These are phyloP conservation scores for Trogon melanurus DNA, from an alignment of 2,113 vertebrate genomes.

Conservation along the genomic window DNA sequence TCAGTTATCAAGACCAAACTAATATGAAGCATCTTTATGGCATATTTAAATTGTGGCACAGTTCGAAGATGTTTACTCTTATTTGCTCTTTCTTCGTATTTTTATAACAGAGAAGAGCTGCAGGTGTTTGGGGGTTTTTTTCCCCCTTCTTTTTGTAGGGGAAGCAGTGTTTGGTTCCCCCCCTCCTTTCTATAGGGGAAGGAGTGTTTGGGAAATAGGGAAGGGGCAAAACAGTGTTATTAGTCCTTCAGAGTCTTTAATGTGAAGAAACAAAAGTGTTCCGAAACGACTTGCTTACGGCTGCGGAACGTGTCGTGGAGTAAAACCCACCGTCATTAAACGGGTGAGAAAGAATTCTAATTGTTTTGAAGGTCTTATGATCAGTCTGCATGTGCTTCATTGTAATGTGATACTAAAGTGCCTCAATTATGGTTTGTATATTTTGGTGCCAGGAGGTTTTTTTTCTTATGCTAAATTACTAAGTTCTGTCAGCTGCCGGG, in stretches of 20 bases:
- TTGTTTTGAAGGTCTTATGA: constrained; percentile 79
- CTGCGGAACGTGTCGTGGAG: constrained; percentile 66
- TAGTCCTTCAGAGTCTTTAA: constrained; percentile 62
- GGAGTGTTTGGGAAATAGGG: constrained; percentile 33
- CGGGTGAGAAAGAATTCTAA: constrained; percentile 65
- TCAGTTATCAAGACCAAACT: neutral
- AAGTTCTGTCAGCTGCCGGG: constrained; percentile 85
- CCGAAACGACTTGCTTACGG: constrained; percentile 63
- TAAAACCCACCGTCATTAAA: constrained; percentile 76
- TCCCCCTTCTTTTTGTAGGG: neutral
- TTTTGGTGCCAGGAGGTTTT: constrained; percentile 83
- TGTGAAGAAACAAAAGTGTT: constrained; percentile 65
- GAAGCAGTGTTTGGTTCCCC: neutral
- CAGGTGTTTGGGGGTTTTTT: constrained; percentile 8
- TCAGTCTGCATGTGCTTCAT: constrained; percentile 70
- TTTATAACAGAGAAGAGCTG: constrained; percentile 5
- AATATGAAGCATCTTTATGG: neutral
- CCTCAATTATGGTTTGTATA: constrained; percentile 75
- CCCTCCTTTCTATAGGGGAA: neutral
- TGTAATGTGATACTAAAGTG: constrained; percentile 79
- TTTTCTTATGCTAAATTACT: constrained; percentile 82
- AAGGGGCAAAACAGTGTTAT: constrained; percentile 26
- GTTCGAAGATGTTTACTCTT: neutral
- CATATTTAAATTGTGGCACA: neutral
- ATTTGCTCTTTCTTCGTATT: neutral